Base-by-base conservation (phyloP, 2,888 invertebrate species). In the Epinotia bilunana region DNA sequence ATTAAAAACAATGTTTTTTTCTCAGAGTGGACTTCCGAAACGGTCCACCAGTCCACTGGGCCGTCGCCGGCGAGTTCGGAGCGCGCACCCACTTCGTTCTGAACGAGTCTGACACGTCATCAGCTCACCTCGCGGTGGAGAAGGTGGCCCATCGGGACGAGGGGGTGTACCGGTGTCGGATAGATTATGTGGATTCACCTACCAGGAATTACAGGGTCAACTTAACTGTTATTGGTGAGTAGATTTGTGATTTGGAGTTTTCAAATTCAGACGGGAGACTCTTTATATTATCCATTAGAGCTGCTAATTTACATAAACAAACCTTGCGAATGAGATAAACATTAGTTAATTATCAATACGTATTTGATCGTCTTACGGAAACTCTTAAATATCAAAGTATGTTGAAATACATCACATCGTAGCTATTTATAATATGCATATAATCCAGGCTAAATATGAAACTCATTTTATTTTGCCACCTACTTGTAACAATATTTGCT, bases 161-260 rank as follows among this genome's bases (percentile, higher is more conserved):
- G 82, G 98, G 98, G 3, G 91, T 97, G 58, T 98, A 98, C 89
- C 95, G 98, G 74, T 98, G 98, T 88, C 95, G 98, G 80, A 97
- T 98, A 79, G 98, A 98, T 93, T 98, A 98, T 86, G 95, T 97
- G 77, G 97, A 98, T 89, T 97, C 98, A 0, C 98, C 98, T 0
- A 98, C 98, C 0, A 95, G 97, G 83, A 98, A 98, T 90, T 97
- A 97, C 85, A 95, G 96, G 84, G 96, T 98, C 84, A 98, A 98
- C 87, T 95, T 98, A 81, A 98, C 97, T 81, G 96, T 98, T 87
- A 96, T 98, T 85, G 98, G 98, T 98, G 91, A 95, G 74, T 53
- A 33, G 11, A 3, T 39, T 16, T 61, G 11, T 23, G 12, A 20
- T 28, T 28, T 28, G 23, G 23, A 1, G 3, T 28, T 28, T 28